Evolutionary conservation across 2,888 invertebrate genomes (phyloP), one percentile per base, ranked within the genome.

Genomic region (Ophonus ardosiacus): DNA sequence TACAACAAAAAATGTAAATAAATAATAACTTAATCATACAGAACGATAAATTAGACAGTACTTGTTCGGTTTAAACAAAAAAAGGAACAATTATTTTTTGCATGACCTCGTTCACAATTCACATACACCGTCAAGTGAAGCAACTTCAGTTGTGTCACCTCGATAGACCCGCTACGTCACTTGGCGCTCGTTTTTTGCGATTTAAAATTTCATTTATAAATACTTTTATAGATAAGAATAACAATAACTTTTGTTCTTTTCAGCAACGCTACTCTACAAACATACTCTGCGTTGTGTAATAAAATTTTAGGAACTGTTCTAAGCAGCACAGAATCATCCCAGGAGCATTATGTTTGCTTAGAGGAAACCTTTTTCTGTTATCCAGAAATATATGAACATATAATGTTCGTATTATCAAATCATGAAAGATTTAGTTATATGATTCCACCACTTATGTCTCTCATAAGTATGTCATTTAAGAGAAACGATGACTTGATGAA

Each of bases 231-330:
- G 31, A 31, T 31, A 31, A 31, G 6, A 31, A 31, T 31, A 31
- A 21, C 21, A 21, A 31, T 31, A 31, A 4, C 6, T 31, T 31
- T 6, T 24, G 24, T 18, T 51, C 17, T 84, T 56, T 84, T 18
- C 31, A 84, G 84, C 7, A 84, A 84, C 24, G 84, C 84, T n/a
- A 78, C 78, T 0, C 61, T 84, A 0, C 84, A 84, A 51, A 65
- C 84, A 18, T 63, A 78, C 24, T 21, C 65, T 7, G 63, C 84
- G 7, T 24, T 78, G 10, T 13, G 65, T 13, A 78, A 63, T 15
- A 59, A 63, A 61, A 31, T 84, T 5, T 24, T 78, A 17, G 84
- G 84, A 5, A 68, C 43, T 7, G 31, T 24, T 15, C 6, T 65
- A 40, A 61, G 56, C 21, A 51, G 15, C n/a, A 78, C 40, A 1